Conservation (phyloP, 2,113 vertebrate genomes). For the Girardinichthys multiradiatus region DNA sequence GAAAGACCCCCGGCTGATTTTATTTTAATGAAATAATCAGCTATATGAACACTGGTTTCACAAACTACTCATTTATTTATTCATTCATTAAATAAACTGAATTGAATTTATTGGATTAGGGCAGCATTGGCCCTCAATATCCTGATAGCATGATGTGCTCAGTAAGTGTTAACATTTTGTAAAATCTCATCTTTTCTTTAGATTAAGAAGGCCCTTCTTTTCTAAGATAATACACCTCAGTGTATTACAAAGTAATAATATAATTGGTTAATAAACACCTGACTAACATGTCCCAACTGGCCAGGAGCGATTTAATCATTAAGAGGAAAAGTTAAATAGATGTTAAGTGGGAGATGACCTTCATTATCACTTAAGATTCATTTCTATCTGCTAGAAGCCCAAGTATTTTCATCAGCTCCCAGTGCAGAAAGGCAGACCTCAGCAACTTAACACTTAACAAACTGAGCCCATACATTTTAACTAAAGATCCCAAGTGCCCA, state of each 20-base stretch:
- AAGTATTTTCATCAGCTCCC: constrained; percentile 32
- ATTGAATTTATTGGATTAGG: too few species aligned
- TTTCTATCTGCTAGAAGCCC: constrained; percentile 11
- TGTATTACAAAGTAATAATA: constrained; percentile 44
- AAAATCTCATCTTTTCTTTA: constrained; percentile 19
- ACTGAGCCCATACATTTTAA: constrained; percentile 41
- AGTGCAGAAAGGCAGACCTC: constrained; percentile 23
- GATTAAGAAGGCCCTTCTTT: constrained; percentile 20
- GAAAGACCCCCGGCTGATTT: too few species aligned
- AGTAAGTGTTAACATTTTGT: constrained; percentile 1
- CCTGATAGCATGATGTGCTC: constrained; percentile 17
- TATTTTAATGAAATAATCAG: too few species aligned
- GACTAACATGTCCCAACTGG: constrained; percentile 30
- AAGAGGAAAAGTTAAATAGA: constrained; percentile 14
- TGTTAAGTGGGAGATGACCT: constrained; percentile 14
- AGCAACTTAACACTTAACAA: constrained; percentile 28
- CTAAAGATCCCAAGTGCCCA: constrained; percentile 16
- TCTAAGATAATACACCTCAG: constrained; percentile 41
- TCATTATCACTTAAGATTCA: constrained; percentile 32
- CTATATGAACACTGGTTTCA: too few species aligned
- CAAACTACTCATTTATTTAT: too few species aligned
- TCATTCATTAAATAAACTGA: too few species aligned
- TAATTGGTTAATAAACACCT: constrained; percentile 11
- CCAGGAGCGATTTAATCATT: constrained; percentile 12
- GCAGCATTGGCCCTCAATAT: too few species aligned